phyloP scores from a whole-genome alignment of 2,888 invertebrate species.

The Leptinotarsa haldemani region DNA sequence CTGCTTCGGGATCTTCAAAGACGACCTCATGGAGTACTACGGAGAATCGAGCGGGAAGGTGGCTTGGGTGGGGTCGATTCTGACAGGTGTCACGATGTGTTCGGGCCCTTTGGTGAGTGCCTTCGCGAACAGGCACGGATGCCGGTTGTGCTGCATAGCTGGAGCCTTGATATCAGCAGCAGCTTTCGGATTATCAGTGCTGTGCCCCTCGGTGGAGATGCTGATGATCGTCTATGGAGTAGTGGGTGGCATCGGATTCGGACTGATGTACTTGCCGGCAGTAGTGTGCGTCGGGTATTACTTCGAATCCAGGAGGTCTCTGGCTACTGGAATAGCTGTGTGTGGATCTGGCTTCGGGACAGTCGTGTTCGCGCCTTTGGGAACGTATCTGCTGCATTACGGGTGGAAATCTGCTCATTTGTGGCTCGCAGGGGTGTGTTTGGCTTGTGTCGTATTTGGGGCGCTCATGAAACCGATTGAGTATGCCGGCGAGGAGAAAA shows the following conservation, averaged over 20 bases:
- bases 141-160: constrained; percentile 91
- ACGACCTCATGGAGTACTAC: constrained; percentile 82
- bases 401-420: constrained; percentile 92
- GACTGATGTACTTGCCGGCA: constrained; percentile 78
- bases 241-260: constrained; percentile 71
- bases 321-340: constrained; percentile 94
- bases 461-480: constrained; percentile 84
- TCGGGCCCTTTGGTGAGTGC: constrained; percentile 96
- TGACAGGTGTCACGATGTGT: constrained; percentile 94
- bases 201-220: constrained; percentile 85
- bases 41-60: constrained; percentile 89
- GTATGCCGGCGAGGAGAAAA: constrained; percentile 72
- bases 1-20: constrained; percentile 93
- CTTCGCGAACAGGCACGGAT: constrained; percentile 95
- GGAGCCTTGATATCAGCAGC: constrained; percentile 87
- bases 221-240: constrained; percentile 89
- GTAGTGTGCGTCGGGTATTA: constrained; percentile 97
- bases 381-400: constrained; percentile 82
- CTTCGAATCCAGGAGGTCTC: constrained; percentile 92
- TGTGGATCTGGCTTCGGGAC: constrained; percentile 97
- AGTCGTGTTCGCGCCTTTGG: constrained; percentile 93
- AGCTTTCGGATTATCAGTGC: constrained; percentile 87
- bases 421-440: constrained; percentile 88
- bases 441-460: constrained; percentile 91
- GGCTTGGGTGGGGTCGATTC: constrained; percentile 93